Evolutionary conservation across 2,797 vertebrate species (phyloP).

Genomic region (Enteromius unitaeniatus): DNA sequence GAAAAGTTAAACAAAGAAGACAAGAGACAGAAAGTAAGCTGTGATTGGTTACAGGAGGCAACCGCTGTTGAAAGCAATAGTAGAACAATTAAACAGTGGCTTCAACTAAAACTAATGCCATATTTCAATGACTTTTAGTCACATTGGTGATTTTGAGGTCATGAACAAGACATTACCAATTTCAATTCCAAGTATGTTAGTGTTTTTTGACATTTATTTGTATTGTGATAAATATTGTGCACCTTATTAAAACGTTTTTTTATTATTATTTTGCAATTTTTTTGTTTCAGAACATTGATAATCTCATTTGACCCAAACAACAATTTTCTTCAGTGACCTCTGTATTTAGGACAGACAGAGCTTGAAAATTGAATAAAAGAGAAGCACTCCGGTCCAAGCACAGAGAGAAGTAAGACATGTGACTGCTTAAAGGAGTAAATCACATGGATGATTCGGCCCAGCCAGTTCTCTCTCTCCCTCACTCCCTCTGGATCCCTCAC

Average conservation of each 20-base stretch:
- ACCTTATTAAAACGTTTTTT: not conserved
- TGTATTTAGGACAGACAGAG: slow-evolving; percentile 48
- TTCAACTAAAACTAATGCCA: not conserved
- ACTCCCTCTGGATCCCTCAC: slow-evolving; percentile 51
- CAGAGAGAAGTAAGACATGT: slow-evolving; percentile 69
- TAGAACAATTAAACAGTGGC: not conserved
- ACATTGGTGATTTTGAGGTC: not conserved
- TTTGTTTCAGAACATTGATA: not conserved
- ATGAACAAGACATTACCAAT: not conserved
- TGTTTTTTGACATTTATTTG: not conserved
- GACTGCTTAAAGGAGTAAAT: slow-evolving; percentile 67
- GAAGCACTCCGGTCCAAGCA: slow-evolving; percentile 54
- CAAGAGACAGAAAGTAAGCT: not conserved
- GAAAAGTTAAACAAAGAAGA: slow-evolving; percentile 13
- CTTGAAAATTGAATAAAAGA: slow-evolving; percentile 54
- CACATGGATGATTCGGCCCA: slow-evolving; percentile 63
- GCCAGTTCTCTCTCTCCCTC: slow-evolving; percentile 51
- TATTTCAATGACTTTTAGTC: not conserved
- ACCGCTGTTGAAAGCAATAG: not conserved
- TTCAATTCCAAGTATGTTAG: not conserved
- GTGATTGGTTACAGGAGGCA: slow-evolving; percentile 6
- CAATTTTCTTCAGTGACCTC: slow-evolving; percentile 39
- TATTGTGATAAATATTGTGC: not conserved
- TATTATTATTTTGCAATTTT: too few species aligned
- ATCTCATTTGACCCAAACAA: not conserved